These are phyloP conservation scores for Phortica okadai DNA, from an alignment of 2,888 invertebrate species.

Conservation along the genomic window DNA sequence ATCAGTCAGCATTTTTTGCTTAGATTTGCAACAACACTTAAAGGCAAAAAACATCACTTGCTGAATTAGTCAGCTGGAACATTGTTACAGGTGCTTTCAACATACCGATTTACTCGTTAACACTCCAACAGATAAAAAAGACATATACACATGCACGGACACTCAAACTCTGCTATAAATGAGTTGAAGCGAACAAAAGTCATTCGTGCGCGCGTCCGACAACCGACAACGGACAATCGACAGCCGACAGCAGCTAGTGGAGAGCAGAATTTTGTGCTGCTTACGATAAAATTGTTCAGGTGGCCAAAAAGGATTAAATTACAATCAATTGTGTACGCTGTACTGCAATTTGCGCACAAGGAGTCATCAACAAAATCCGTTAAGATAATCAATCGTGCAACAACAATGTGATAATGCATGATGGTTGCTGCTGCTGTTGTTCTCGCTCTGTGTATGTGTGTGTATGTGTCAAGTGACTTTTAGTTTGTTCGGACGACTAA, in stretches of 20 bases:
- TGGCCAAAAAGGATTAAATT: not conserved
- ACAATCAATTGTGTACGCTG: not conserved
- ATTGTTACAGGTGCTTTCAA: not conserved
- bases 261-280: not conserved
- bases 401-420: too few relatives aligned
- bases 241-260: not conserved
- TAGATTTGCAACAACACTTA: too few relatives aligned
- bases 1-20: too few relatives aligned
- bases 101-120: not conserved
- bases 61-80: not conserved
- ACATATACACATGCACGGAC: too few relatives aligned
- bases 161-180: not conserved
- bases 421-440: not conserved
- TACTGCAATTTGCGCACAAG: not conserved
- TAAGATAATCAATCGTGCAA: not conserved
- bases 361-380: not conserved
- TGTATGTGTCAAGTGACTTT: too few relatives aligned
- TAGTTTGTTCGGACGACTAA: too few relatives aligned
- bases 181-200: not conserved
- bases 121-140: too few relatives aligned
- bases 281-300: not conserved
- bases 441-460: too few relatives aligned
- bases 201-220: not conserved
- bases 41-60: not conserved
- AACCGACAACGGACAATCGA: not conserved